Conservation (phyloP, 2,888 invertebrate species). For the Entomobrya multifasciata region DNA sequence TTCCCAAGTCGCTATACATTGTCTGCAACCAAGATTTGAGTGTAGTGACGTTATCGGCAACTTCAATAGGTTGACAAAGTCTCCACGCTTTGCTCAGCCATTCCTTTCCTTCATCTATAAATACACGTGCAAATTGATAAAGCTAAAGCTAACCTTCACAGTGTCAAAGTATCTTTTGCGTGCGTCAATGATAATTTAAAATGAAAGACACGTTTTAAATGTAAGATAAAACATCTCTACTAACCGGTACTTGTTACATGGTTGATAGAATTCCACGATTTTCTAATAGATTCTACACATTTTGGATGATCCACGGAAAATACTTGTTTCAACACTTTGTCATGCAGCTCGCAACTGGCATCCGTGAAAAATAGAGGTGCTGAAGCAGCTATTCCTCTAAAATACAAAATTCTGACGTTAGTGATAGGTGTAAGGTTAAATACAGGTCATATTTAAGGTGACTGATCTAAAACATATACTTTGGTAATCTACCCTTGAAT, state of each 20-base stretch:
- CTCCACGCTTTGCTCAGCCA: conserved; percentile 88
- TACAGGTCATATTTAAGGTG: too few relatives aligned
- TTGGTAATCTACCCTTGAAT: conserved; percentile 87
- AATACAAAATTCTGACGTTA: conserved; percentile 70
- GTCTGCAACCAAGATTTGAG: conserved; percentile 88
- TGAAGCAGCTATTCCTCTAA: conserved; percentile 93
- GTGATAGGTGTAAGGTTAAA: too few relatives aligned
- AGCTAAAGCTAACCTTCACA: too few relatives aligned
- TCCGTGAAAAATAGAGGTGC: conserved; percentile 91
- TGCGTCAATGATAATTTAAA: too few relatives aligned
- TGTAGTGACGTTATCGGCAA: conserved; percentile 82
- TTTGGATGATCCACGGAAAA: conserved; percentile 84
- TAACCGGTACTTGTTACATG: conserved; percentile 83
- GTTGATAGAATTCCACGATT: conserved; percentile 89
- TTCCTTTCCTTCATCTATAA: conserved; percentile 86
- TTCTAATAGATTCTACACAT: conserved; percentile 88
- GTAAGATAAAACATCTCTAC: too few relatives aligned
- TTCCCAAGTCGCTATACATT: conserved; percentile 90
- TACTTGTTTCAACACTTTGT: conserved; percentile 89
- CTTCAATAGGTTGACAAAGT: conserved; percentile 87
- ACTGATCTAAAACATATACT: conserved; percentile 2
- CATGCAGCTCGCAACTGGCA: conserved; percentile 89
- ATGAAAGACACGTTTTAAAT: too few relatives aligned
- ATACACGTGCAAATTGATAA: too few relatives aligned
- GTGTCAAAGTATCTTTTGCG: too few relatives aligned